These are phyloP conservation scores for Varecia variegata DNA, from an alignment of 2,797 vertebrate species.

Conservation along the genomic window DNA sequence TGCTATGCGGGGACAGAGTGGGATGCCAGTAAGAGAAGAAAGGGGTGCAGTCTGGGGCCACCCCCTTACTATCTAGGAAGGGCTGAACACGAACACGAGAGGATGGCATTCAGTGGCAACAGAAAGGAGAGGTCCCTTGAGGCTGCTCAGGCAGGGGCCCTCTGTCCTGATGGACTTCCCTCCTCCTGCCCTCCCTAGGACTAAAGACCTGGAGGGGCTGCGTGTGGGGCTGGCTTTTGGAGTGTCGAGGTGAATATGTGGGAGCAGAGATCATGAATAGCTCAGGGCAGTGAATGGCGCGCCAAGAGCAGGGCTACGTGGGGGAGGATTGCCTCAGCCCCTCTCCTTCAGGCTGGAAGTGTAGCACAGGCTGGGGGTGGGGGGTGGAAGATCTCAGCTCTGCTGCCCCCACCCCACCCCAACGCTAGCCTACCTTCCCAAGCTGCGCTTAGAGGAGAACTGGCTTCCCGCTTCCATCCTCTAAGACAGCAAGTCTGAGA, in stretches of 20 bases:
- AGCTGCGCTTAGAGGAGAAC: slow-evolving; percentile 68
- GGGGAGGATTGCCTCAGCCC: neutral
- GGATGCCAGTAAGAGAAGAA: neutral
- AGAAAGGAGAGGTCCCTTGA: neutral
- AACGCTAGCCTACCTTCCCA: neutral
- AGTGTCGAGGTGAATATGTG: neutral
- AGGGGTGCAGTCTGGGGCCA: neutral
- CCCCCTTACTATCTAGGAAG: neutral
- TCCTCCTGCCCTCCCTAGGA: neutral
- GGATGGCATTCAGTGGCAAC: neutral
- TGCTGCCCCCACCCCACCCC: neutral
- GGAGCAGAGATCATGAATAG: slow-evolving; percentile 62
- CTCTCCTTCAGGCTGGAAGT: neutral
- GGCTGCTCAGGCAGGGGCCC: neutral
- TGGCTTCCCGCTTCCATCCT: slow-evolving; percentile 44
- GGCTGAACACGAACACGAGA: neutral
- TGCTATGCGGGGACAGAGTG: neutral
- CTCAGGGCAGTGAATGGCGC: slow-evolving; percentile 47
- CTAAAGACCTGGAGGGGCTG: neutral
- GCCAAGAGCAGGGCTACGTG: neutral
- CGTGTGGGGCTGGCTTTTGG: neutral
- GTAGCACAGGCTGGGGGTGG: neutral
- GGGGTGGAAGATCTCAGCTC: neutral
- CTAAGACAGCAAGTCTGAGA: slow-evolving; percentile 35
- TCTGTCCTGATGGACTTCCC: neutral